Evolutionary conservation across 2,888 invertebrate genomes (phyloP).

Genomic region (Holacanthella duospinosa): DNA sequence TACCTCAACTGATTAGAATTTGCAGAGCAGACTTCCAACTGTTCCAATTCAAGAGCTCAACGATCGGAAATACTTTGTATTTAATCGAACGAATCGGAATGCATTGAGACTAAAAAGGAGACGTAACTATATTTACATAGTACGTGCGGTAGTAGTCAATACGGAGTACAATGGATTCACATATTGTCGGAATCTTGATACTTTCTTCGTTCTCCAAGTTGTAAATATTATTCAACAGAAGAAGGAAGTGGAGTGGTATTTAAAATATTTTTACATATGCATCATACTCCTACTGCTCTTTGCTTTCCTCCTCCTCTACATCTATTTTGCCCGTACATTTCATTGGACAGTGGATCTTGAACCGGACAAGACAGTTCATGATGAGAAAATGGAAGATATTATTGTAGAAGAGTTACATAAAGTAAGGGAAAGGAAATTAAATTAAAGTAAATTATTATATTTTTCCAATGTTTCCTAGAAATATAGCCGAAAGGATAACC

Average conservation of each 20-base stretch:
- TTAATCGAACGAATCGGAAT: constrained; percentile 30
- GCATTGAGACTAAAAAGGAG: constrained; percentile 20
- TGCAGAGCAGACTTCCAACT: too few species aligned
- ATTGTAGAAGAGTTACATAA: background rate
- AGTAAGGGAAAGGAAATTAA: background rate
- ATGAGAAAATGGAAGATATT: background rate
- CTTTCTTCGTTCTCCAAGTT: constrained; percentile 29
- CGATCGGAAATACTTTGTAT: background rate
- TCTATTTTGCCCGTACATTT: constrained; percentile 21
- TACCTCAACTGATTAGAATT: too few species aligned
- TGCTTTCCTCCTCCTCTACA: constrained; percentile 12
- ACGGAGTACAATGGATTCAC: too few species aligned
- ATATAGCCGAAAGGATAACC: background rate
- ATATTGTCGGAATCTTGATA: constrained; percentile 29
- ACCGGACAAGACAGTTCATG: background rate
- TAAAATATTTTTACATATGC: constrained; percentile 18
- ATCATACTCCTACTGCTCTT: constrained; percentile 16
- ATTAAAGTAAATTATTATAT: background rate
- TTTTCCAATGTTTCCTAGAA: background rate
- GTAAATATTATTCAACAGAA: constrained; percentile 25
- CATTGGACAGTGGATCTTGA: constrained; percentile 13
- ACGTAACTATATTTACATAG: constrained; percentile 30
- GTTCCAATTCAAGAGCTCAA: background rate
- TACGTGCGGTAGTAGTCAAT: constrained; percentile 32
- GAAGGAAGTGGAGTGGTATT: constrained; percentile 18